These are phyloP conservation scores for Drosophila lutescens DNA, from an alignment of 2,888 invertebrate species.

Conservation along the genomic window DNA sequence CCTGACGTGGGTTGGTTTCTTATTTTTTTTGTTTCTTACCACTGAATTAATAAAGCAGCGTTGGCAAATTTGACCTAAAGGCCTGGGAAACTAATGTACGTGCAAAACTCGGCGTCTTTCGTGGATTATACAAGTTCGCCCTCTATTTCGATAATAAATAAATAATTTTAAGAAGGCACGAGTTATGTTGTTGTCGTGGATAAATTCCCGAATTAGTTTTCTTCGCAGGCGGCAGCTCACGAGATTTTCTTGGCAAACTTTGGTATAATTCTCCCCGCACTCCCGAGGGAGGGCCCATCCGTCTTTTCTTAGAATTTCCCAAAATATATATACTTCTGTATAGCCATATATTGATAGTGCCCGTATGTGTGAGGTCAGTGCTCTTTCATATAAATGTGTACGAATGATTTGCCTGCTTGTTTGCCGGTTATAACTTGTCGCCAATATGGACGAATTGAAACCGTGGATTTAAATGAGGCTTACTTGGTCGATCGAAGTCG, in stretches of 20 bases:
- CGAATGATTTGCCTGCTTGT: constrained; percentile 12
- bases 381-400: constrained; percentile 24
- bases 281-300: constrained; percentile 20
- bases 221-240: constrained; percentile 18
- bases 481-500: constrained; percentile 6
- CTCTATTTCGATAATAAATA: constrained; percentile 28
- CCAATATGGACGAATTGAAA: constrained; percentile 11
- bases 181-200: constrained; percentile 12
- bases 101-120: constrained; percentile 20
- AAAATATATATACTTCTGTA: not conserved
- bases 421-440: constrained; percentile 22
- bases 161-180: constrained; percentile 16
- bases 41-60: constrained; percentile 13
- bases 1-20: constrained; percentile 4
- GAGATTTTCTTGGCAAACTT: constrained; percentile 39
- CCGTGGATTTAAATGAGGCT: constrained; percentile 3
- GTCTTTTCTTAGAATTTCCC: constrained; percentile 33
- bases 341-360: constrained; percentile 1
- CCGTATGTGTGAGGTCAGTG: constrained; percentile 57
- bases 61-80: constrained; percentile 12
- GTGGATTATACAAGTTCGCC: constrained; percentile 23
- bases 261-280: constrained; percentile 3
- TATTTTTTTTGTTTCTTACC: not conserved
- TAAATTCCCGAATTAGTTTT: constrained; percentile 30
- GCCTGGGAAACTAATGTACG: constrained; percentile 9